Evolutionary conservation across 2,797 vertebrate species (phyloP).

Genomic region (Chlorospingus semifuscus): DNA sequence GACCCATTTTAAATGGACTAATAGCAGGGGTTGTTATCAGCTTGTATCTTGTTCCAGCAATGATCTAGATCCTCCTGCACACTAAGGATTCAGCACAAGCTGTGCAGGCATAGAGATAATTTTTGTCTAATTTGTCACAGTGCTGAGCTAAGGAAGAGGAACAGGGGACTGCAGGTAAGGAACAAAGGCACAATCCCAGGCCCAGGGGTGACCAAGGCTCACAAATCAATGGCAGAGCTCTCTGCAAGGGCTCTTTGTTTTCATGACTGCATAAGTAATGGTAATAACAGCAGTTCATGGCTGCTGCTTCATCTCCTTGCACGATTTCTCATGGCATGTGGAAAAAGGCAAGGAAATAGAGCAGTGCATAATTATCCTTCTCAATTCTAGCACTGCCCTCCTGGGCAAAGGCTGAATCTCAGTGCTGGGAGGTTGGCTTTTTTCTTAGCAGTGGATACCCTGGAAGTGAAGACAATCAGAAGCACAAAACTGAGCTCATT

Average conservation of each 20-base stretch:
- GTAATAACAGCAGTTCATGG: neutral
- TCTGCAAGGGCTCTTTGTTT: neutral
- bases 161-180: neutral
- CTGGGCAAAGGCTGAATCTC: neutral
- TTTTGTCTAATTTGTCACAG: neutral
- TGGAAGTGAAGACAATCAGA: neutral
- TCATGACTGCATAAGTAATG: neutral
- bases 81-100: neutral
- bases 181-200: neutral
- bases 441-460: neutral
- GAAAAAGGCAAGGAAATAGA: neutral
- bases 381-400: neutral
- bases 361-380: neutral
- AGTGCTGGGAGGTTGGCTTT: neutral
- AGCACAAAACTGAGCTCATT: neutral
- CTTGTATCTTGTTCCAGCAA: neutral
- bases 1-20: conserved; percentile 13
- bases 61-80: neutral
- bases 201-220: neutral
- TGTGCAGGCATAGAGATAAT: neutral
- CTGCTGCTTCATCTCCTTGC: neutral
- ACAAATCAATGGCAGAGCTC: neutral
- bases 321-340: neutral
- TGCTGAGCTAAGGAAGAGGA: neutral
- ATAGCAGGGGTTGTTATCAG: neutral